Evolutionary conservation across 2,888 invertebrate species (phyloP), one percentile per base, ranked within the genome.

Genomic region (Drosophila vallismaia): DNA sequence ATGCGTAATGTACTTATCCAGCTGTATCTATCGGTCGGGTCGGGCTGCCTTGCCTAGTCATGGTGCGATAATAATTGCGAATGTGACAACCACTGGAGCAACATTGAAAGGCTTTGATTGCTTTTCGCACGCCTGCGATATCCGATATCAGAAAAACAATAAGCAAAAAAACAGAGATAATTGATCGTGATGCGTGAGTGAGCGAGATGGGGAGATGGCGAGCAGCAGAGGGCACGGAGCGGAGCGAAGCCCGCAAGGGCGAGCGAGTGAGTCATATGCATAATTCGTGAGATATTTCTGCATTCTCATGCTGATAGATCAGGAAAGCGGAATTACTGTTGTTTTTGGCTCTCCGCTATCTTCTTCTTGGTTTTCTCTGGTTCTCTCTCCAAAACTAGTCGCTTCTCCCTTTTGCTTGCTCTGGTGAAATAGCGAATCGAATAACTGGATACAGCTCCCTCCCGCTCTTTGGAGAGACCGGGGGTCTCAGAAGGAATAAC

Each of bases 391-490:
- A 31, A 8, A 14, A 2, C 59, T 31, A 52, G 14, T 19, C 1
- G 19, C 19, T 31, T 33, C 29, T 29, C 62, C 40, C n/a, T 40
- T 52, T 63, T 67, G 60, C 58, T 48, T 49, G 59, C 56, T 53
- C n/a, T 81, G 85, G 79, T 77, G 85, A 81, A 81, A 84, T 81
- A 66, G 56, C 56, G 53, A 26, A 26, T 2, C 3, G 33, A 9
- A 2, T 9, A 10, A 36, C 10, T 36, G 36, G 36, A 36, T 10
- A 36, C 29, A 28, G 5, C 28, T 6, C 28, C 28, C 28, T 28
- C 28, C 6, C 28, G 4, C 28, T 28, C 28, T 19, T 19, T 19
- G 19, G 19, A 19, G 19, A 19, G 19, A 28, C 28, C 28, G 28
- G 28, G 24, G 24, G 66, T 49, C 53, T 48, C 19, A 26, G 40